Evolutionary conservation across 2,888 invertebrate species (phyloP).

Genomic region (Pollenia griseotomentosa): DNA sequence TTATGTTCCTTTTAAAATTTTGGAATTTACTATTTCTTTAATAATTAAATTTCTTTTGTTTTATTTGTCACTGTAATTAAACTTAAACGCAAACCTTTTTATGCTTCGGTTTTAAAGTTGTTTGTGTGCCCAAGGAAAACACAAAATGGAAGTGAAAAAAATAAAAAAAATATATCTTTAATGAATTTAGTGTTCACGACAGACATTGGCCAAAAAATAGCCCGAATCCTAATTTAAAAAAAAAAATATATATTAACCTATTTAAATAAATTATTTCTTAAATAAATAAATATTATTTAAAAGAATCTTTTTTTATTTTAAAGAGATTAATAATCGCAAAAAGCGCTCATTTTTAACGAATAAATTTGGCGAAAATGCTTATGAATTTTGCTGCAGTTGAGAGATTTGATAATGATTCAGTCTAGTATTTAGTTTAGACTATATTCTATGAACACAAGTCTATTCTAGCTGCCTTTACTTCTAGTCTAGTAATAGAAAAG

Average conservation of each 20-base stretch:
- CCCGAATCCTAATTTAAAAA: too few relatives aligned
- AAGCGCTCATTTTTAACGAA: background rate
- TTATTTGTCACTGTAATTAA: background rate
- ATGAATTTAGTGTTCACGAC: conserved; percentile 36
- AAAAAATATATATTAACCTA: background rate
- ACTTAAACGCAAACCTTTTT: background rate
- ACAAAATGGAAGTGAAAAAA: conserved; percentile 8
- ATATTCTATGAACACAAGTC: too few relatives aligned
- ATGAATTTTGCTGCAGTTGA: background rate
- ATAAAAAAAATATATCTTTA: conserved; percentile 43
- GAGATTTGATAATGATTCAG: too few relatives aligned
- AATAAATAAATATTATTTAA: conserved; percentile 18
- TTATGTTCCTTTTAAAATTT: too few relatives aligned
- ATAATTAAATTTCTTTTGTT: background rate
- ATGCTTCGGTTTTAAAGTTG: too few relatives aligned
- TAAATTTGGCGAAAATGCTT: background rate
- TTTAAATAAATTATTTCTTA: conserved; percentile 30
- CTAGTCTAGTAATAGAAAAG: too few relatives aligned
- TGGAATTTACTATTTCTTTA: too few relatives aligned
- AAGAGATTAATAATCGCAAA: background rate
- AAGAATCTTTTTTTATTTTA: background rate
- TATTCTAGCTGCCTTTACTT: too few relatives aligned
- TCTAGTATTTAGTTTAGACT: too few relatives aligned
- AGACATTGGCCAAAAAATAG: background rate
- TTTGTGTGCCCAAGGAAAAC: background rate